phyloP scores from a whole-genome alignment of 2,888 invertebrate genomes.

The Dastarcus helophoroides region DNA sequence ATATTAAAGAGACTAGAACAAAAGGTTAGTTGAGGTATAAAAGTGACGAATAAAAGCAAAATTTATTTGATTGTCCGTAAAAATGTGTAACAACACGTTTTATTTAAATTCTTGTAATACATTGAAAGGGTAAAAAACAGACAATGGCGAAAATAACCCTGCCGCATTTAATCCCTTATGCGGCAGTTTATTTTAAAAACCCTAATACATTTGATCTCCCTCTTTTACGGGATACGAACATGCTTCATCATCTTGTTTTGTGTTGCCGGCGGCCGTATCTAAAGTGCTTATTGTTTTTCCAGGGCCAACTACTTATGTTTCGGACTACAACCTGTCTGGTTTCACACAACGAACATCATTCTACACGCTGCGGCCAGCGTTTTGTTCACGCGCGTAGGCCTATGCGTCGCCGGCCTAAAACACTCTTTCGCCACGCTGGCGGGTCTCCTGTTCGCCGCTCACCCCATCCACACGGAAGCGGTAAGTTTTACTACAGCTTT shows the following conservation, averaged over 20 bases:
- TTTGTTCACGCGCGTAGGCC: constrained; percentile 57
- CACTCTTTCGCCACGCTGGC: constrained; percentile 61
- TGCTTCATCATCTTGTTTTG: neutral
- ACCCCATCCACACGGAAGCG: constrained; percentile 84
- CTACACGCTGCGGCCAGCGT: constrained; percentile 65
- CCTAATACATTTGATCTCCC: no score
- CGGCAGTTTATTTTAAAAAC: no score
- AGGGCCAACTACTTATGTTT: constrained; percentile 65
- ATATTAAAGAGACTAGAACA: no score
- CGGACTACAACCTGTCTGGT: constrained; percentile 63
- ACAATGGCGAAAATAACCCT: no score
- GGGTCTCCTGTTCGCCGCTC: constrained; percentile 69
- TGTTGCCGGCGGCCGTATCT: neutral
- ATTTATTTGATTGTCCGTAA: no score
- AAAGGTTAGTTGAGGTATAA: no score
- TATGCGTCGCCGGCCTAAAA: constrained; percentile 54
- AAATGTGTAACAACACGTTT: no score
- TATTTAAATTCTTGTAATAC: no score
- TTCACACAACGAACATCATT: constrained; percentile 67
- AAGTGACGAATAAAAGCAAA: no score
- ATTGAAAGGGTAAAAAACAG: no score
- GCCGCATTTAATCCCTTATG: no score
- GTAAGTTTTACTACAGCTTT: constrained; percentile 49
- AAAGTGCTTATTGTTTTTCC: constrained; percentile 38
- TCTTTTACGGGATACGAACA: no score